Conservation (phyloP, 2,888 invertebrate species). For the Lochmaea capreae region DNA sequence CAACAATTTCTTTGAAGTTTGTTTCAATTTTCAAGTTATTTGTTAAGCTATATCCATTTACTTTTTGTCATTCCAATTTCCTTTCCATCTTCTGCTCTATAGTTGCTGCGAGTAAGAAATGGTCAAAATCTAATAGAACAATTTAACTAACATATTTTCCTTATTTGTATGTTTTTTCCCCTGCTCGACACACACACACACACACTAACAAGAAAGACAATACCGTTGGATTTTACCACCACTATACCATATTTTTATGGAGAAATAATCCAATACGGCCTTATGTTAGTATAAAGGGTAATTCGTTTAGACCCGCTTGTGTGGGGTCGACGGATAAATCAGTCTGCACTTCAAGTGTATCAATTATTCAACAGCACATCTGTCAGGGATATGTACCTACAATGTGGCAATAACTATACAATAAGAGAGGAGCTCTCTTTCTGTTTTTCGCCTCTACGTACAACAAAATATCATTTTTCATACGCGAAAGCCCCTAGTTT, state of each 20-base stretch:
- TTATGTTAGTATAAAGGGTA: conserved; percentile 50
- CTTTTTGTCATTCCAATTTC: too few relatives aligned
- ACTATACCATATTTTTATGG: conserved; percentile 40
- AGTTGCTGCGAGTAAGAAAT: too few relatives aligned
- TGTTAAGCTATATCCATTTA: too few relatives aligned
- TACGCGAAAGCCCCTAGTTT: conserved; percentile 47
- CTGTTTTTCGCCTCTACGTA: conserved; percentile 15
- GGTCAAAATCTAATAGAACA: not conserved
- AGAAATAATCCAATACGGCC: conserved; percentile 47
- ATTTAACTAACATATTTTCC: not conserved
- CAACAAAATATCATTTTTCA: conserved; percentile 47
- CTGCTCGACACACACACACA: not conserved
- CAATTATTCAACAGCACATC: conserved; percentile 64
- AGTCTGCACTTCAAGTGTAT: conserved; percentile 61
- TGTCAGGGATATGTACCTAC: conserved; percentile 60
- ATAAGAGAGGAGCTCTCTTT: conserved; percentile 52
- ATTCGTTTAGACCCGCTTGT: conserved; percentile 47
- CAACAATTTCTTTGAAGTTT: too few relatives aligned
- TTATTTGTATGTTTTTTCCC: not conserved
- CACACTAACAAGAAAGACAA: conserved; percentile 8
- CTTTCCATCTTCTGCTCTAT: too few relatives aligned
- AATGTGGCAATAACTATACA: conserved; percentile 53
- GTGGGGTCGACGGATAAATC: conserved; percentile 58
- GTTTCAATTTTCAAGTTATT: too few relatives aligned
- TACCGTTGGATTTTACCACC: not conserved